Percentiles rank a stretch among this genome's conserved stretches.
Evolutionary conservation across 2,888 invertebrate species (phyloP).

Genomic region (Elmis aenea): DNA sequence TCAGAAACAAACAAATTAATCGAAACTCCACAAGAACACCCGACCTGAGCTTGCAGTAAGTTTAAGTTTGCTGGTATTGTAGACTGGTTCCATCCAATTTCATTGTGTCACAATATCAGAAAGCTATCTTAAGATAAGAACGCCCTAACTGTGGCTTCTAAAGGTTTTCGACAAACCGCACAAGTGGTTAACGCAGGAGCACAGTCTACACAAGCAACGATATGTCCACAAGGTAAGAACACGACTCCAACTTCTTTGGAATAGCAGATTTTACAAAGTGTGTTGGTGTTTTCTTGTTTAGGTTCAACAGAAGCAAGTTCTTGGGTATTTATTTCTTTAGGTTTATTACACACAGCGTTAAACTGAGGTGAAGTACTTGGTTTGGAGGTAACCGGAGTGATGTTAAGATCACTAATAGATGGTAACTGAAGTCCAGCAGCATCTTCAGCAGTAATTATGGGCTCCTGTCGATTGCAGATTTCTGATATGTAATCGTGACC

Average conservation of each 20-base stretch:
- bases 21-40: too few relatives aligned
- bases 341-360: constrained; percentile 3
- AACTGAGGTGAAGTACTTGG: neutral
- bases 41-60: too few relatives aligned
- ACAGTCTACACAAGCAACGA: constrained; percentile 88
- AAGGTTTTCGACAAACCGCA: constrained; percentile 77
- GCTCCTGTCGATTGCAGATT: constrained; percentile 51
- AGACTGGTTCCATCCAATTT: too few relatives aligned
- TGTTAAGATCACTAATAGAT: constrained; percentile 6
- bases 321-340: too few relatives aligned
- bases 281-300: constrained; percentile 31
- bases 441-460: constrained; percentile 44
- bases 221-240: constrained; percentile 93
- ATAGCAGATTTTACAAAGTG: constrained; percentile 87
- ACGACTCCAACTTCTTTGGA: constrained; percentile 82
- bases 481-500: constrained; percentile 72
- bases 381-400: constrained; percentile 7
- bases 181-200: constrained; percentile 81
- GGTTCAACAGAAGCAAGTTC: constrained; percentile 12
- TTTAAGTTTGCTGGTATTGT: too few relatives aligned
- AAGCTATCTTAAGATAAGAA: constrained; percentile 53
- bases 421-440: constrained; percentile 18
- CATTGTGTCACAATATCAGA: too few relatives aligned
- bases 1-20: too few relatives aligned
- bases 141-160: constrained; percentile 63